Base-by-base conservation (phyloP, 2,797 vertebrate genomes). In the Botia kubotai region DNA sequence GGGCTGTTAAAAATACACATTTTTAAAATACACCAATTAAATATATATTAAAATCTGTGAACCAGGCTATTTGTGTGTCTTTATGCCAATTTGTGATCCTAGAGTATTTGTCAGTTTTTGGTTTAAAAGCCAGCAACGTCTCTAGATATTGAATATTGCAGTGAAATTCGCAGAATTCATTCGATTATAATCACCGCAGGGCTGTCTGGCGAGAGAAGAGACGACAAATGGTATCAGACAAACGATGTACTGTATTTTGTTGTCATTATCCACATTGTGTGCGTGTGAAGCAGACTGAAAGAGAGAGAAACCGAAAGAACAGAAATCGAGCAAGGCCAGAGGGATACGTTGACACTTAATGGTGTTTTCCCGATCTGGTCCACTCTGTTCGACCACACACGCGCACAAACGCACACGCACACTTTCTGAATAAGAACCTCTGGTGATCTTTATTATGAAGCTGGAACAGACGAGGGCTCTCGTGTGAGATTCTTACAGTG, bases 151-250 rank as follows among this genome's bases (percentile, higher is more conserved):
- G 29, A 36, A 65, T 14, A 17, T 46, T 50, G 4, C 39, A 73
- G 78, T 29, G 16, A 73, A 67, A 65, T 29, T 72, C 69, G 58
- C 60, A 39, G 58, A 72, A 57, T n/a, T 50, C 12, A 80, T 66
- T 67, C 33, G 23, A 57, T 57, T 11, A 46, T 67, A 73, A 80
- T 55, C 29, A 73, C 70, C 19, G 60, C 33, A 73, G 21, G 29
- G 33, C 29, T 55, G 29, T 53, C 19, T 79, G 77, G 69, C 77
- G 66, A 66, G 46, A 73, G 48, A 80, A 65, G 13, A 57, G 48
- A 72, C 57, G 29, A 79, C 60, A 62, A 78, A 70, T 79, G 26
- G 55, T 72, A 26, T 79, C 68, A 53, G 68, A 72, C 36, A 79
- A 72, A 80, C 29, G 3, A 72, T 43, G 48, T 43, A 53, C 48